Evolutionary conservation across 1,140 invertebrate species (phyloP), one percentile per base, ranked within the genome.

Genomic region (Apolygus lucorum): DNA sequence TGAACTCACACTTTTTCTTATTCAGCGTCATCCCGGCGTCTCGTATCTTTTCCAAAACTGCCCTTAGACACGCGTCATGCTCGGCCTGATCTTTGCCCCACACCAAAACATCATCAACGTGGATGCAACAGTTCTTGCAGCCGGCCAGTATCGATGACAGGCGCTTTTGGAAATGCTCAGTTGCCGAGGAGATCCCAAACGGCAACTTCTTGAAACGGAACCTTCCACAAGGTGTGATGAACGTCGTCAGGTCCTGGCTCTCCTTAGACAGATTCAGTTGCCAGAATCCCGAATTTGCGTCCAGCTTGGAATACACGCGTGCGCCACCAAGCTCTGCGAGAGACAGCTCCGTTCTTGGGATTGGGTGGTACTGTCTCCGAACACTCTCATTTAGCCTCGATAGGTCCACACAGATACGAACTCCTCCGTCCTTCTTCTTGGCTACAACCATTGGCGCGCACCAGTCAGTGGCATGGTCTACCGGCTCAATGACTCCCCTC

Each of bases 181-280:
- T 76, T 8, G 75, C 75, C 34, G 72, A 74, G 26, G 68, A 74
- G 2, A 82, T 74, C 2, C 79, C 79, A 74, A 82, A 81, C 2
- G 79, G 78, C 21, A 80, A 67, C 42, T 79, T 73, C 29, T 73
- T 71, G 71, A 77, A 80, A 42, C 74, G 72, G 72, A 75, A 82
- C 63, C 78, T 70, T 0, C 78, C 80, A 76, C 79, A 81, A 13
- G 79, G 79, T n/a, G n/a, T n/a, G n/a, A n/a, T n/a, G 74, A 82
- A 82, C 28, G 82, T 82, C 21, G 76, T 78, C 2, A 81, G 71
- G 67, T 76, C 71, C 42, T 73, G 73, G 71, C 75, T 77, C 52
- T 78, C 71, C 28, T 79, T 70, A 62, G 72, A 70, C 26, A 84
- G 73, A 64, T 74, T 72, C 28, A 82, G 74, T 70, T 80, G 77